Conservation (phyloP, 2,888 invertebrate genomes). For the Tetragnatha montana region DNA sequence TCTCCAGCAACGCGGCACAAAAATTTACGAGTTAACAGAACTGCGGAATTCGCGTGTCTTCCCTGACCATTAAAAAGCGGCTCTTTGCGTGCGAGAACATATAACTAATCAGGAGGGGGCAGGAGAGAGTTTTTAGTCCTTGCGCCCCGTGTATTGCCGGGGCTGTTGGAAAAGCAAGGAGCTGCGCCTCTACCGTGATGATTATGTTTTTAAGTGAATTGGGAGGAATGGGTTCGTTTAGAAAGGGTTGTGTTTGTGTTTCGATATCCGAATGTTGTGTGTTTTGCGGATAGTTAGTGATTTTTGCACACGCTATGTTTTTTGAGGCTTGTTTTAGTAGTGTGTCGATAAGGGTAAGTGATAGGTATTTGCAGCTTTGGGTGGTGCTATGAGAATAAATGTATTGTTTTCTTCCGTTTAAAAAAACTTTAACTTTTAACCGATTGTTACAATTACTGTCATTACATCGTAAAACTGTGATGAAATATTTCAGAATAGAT, state of each 20-base stretch:
- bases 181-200: not conserved
- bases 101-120: not conserved
- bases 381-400: too few relatives aligned
- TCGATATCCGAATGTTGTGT: not conserved
- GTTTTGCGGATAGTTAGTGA: too few relatives aligned
- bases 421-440: too few relatives aligned
- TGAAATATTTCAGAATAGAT: too few relatives aligned
- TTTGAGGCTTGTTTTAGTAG: too few relatives aligned
- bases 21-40: not conserved
- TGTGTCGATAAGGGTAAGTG: too few relatives aligned
- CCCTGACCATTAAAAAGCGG: not conserved
- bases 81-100: not conserved
- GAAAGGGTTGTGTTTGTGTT: not conserved
- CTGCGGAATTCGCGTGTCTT: not conserved
- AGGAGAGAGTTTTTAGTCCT: not conserved
- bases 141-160: not conserved
- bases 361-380: too few relatives aligned
- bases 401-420: too few relatives aligned
- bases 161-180: not conserved
- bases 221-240: not conserved
- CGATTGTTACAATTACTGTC: too few relatives aligned
- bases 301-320: too few relatives aligned
- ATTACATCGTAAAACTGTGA: too few relatives aligned
- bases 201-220: not conserved
- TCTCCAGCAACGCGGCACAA: not conserved